These are phyloP conservation scores for Panagrolaimus sp. DNA, from an alignment of 1,140 invertebrate genomes.

Conservation along the genomic window DNA sequence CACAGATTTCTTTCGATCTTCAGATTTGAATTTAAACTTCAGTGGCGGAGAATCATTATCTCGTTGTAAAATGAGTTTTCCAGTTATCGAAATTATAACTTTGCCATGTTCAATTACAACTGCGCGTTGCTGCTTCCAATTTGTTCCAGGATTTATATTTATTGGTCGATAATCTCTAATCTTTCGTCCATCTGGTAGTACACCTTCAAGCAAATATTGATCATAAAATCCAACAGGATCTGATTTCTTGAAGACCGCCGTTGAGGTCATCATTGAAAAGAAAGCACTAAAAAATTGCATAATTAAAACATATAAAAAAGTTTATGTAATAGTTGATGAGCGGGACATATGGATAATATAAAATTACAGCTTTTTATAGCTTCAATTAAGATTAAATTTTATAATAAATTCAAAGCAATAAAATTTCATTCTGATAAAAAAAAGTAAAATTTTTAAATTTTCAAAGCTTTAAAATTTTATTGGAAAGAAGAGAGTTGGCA, in stretches of 20 bases:
- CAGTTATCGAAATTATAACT: constrained; percentile 3
- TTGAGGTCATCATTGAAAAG: constrained; percentile 6
- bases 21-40: background rate
- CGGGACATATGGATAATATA: too few species aligned
- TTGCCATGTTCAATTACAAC: background rate
- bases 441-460: too few species aligned
- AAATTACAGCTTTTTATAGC: too few species aligned
- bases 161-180: constrained; percentile 6
- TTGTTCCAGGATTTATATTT: background rate
- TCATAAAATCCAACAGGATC: constrained; percentile 9
- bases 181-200: background rate
- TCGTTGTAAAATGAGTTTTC: background rate
- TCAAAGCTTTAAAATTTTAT: too few species aligned
- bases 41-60: constrained; percentile 6
- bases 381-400: too few species aligned
- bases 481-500: too few species aligned
- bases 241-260: background rate
- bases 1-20: background rate
- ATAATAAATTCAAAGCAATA: too few species aligned
- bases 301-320: background rate
- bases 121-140: constrained; percentile 5
- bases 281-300: background rate
- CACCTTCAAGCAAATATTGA: background rate
- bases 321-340: too few species aligned
- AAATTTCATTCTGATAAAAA: too few species aligned